phyloP scores from a whole-genome alignment of 2,797 vertebrate species.

The Pempheris klunzingeri region DNA sequence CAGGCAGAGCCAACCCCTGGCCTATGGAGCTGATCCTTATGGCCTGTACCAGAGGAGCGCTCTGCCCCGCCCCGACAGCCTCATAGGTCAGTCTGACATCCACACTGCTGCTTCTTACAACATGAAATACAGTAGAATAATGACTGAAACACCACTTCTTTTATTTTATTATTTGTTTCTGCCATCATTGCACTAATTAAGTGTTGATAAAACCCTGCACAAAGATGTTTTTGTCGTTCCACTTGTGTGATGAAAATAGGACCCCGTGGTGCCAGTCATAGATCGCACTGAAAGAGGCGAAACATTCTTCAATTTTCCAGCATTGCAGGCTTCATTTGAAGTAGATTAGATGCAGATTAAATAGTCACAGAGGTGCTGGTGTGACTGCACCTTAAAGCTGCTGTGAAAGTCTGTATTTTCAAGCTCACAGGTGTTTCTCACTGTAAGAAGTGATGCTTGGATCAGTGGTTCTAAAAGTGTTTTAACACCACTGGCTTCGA shows the following conservation, averaged over 20 bases:
- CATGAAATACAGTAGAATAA: no score
- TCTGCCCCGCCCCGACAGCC: slow-evolving; percentile 95
- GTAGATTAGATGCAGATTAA: background rate
- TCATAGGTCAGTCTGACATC: slow-evolving; percentile 90
- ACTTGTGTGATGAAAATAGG: background rate
- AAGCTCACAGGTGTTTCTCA: background rate
- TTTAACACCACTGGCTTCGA: no score
- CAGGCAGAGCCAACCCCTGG: slow-evolving; percentile 87
- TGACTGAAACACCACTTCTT: no score
- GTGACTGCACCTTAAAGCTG: slow-evolving; percentile 6
- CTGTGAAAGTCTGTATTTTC: background rate
- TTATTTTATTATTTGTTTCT: no score
- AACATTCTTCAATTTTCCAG: background rate
- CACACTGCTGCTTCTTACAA: no score
- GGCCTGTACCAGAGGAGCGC: slow-evolving; percentile 96
- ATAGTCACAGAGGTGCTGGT: background rate
- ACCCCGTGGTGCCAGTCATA: no score
- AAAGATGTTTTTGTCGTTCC: no score
- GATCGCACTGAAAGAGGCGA: background rate
- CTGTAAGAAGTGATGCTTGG: no score
- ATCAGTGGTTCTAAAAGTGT: no score
- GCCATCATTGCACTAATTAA: no score
- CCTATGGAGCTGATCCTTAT: slow-evolving; percentile 90
- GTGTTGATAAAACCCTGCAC: no score
- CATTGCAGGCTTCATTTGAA: background rate